Conservation (phyloP, 2,113 vertebrate species). For the Naja naja region DNA sequence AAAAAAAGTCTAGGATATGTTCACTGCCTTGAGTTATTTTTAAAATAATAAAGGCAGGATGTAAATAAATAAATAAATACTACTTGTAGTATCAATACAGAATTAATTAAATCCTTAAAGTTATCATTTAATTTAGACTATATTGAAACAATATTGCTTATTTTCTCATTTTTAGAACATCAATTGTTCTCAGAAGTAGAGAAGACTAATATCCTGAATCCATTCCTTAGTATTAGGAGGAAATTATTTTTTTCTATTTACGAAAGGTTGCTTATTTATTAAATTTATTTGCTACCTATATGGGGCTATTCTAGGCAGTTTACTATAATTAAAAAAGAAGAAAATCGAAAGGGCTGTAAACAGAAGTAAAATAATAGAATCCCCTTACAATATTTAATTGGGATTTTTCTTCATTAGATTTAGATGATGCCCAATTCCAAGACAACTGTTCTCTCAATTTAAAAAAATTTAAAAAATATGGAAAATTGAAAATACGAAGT, state of each 20-base stretch:
- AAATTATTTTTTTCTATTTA: neutral
- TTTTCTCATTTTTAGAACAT: neutral
- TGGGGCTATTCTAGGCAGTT: neutral
- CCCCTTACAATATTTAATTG: slow-evolving; percentile 7
- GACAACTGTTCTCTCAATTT: neutral
- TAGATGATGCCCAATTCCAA: neutral
- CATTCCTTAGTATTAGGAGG: neutral
- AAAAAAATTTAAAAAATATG: neutral
- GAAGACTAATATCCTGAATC: neutral
- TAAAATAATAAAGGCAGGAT: neutral
- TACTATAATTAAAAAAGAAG: neutral
- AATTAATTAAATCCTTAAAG: neutral
- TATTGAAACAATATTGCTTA: neutral
- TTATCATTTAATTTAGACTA: neutral
- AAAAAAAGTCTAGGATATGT: neutral
- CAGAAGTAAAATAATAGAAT: neutral
- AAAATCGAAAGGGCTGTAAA: neutral
- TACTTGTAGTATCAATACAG: neutral
- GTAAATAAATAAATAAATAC: neutral
- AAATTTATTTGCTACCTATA: neutral
- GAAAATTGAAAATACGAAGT: neutral
- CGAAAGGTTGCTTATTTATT: neutral
- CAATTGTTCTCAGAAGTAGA: neutral
- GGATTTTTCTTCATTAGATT: neutral
- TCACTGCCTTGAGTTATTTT: neutral